Conservation (phyloP, 1,140 invertebrate species). For the Phortica variegata region DNA sequence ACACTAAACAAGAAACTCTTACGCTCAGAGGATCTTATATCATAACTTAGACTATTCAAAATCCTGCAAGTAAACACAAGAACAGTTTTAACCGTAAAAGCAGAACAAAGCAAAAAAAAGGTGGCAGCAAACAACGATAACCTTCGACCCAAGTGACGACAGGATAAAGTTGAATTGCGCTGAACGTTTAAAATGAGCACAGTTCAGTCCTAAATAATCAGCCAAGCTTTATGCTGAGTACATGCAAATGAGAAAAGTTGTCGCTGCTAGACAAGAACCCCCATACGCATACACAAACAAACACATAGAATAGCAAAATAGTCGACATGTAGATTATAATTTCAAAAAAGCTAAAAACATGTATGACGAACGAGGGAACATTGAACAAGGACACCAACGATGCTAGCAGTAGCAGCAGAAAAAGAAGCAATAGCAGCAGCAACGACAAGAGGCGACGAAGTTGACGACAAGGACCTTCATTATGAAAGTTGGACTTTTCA, state of each 20-base stretch:
- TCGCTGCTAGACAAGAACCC: neutral
- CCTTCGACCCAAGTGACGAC: neutral
- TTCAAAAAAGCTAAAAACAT: conserved; percentile 43
- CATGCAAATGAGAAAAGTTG: conserved; percentile 15
- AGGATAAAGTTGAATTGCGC: conserved; percentile 22
- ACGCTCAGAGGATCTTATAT: neutral
- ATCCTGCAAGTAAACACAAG: conserved; percentile 4
- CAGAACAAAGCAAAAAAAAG: neutral
- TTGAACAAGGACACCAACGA: conserved; percentile 2
- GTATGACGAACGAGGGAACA: conserved; percentile 10
- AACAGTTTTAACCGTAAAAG: conserved; percentile 14
- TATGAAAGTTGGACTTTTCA: conserved; percentile 55
- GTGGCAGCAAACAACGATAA: too few species aligned
- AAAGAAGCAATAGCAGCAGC: neutral
- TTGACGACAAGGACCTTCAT: conserved; percentile 45
- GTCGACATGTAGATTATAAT: conserved; percentile 50
- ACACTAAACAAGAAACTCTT: conserved; percentile 4
- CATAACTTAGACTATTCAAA: too few species aligned
- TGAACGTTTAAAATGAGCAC: conserved; percentile 43
- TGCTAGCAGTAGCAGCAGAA: conserved; percentile 1
- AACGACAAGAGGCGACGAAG: conserved; percentile 7
- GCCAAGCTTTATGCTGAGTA: neutral
- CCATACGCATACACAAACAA: neutral
- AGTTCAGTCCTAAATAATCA: conserved; percentile 45
- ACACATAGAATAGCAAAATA: conserved; percentile 6